Evolutionary conservation across 2,797 vertebrate species (phyloP).

Genomic region (Melanotaenia maccullochi): DNA sequence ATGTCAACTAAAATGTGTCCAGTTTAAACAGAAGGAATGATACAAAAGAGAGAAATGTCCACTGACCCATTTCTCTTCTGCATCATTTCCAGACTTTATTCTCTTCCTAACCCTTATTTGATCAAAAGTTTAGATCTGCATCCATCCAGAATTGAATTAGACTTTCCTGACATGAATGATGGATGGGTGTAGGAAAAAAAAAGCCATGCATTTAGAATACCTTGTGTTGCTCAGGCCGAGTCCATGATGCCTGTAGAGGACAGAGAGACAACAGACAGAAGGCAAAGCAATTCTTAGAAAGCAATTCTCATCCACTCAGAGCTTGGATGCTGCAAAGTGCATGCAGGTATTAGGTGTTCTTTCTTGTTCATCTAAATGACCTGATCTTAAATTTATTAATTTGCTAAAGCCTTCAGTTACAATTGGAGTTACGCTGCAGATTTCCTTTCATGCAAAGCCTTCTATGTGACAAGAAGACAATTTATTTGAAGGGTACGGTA

Average conservation of each 20-base stretch:
- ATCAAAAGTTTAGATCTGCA: slow-evolving; percentile 64
- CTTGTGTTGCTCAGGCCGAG: slow-evolving; percentile 98
- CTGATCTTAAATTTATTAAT: slow-evolving; percentile 52
- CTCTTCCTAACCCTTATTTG: slow-evolving; percentile 39
- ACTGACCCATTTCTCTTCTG: slow-evolving; percentile 22
- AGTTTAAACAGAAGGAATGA: slow-evolving; percentile 13
- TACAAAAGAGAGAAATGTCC: slow-evolving; percentile 20
- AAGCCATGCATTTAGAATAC: slow-evolving; percentile 89
- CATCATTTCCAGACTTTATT: slow-evolving; percentile 29
- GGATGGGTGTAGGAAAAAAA: slow-evolving; percentile 65
- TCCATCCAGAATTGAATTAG: slow-evolving; percentile 66
- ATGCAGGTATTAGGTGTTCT: slow-evolving; percentile 78
- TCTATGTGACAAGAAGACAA: slow-evolving; percentile 21
- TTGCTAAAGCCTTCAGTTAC: slow-evolving; percentile 29
- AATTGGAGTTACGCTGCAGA: slow-evolving; percentile 13
- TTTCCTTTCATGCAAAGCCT: slow-evolving; percentile 13
- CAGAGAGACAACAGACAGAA: slow-evolving; percentile 91
- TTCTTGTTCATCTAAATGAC: slow-evolving; percentile 47
- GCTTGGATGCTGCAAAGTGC: slow-evolving; percentile 67
- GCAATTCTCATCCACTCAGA: slow-evolving; percentile 66
- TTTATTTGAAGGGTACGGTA: slow-evolving; percentile 23
- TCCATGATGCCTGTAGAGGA: slow-evolving; percentile 99
- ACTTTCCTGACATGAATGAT: slow-evolving; percentile 70
- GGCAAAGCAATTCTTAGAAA: slow-evolving; percentile 87
- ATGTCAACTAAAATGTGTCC: slow-evolving; percentile 1